A percentile compares a stretch with the other conserved stretches of the same genome.
phyloP scores from a whole-genome alignment of 2,888 invertebrate genomes.

The Leucophenga maculata region DNA sequence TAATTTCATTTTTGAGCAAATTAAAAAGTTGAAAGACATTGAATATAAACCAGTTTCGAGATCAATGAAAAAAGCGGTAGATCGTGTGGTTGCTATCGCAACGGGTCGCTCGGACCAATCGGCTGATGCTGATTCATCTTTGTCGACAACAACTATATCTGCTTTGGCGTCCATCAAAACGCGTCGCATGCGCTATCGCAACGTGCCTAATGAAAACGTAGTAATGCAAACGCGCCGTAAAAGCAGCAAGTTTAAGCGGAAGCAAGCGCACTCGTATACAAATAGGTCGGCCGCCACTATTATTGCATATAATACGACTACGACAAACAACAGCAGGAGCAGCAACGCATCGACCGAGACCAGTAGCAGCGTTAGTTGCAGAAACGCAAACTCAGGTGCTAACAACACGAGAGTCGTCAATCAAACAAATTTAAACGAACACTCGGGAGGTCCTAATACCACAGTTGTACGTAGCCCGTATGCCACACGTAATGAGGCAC shows the following conservation, averaged over 20 bases:
- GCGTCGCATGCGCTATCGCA: slow-evolving; percentile 48
- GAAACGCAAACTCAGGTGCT: neutral
- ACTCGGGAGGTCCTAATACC: neutral
- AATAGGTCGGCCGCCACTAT: slow-evolving; percentile 42
- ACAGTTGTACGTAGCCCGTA: slow-evolving; percentile 5
- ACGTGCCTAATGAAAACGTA: slow-evolving; percentile 66
- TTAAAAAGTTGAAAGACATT: slow-evolving; percentile 37
- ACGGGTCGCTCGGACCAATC: neutral
- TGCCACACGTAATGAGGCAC: slow-evolving; percentile 31
- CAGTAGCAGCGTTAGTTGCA: slow-evolving; percentile 20
- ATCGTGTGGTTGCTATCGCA: slow-evolving; percentile 17
- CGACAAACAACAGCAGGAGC: neutral
- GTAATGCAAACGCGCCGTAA: slow-evolving; percentile 56
- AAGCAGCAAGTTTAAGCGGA: slow-evolving; percentile 47
- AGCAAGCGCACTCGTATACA: slow-evolving; percentile 46
- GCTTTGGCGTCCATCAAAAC: slow-evolving; percentile 2
- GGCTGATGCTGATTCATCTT: neutral
- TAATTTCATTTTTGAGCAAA: slow-evolving; percentile 36
- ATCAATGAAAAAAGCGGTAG: slow-evolving; percentile 26
- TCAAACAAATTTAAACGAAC: neutral
- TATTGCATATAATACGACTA: slow-evolving; percentile 40
- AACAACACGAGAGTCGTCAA: neutral
- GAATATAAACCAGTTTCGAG: slow-evolving; percentile 30
- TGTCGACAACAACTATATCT: neutral
- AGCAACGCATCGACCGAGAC: neutral